Conservation (phyloP, 1,140 invertebrate species). For the Scaptomyza hsui region DNA sequence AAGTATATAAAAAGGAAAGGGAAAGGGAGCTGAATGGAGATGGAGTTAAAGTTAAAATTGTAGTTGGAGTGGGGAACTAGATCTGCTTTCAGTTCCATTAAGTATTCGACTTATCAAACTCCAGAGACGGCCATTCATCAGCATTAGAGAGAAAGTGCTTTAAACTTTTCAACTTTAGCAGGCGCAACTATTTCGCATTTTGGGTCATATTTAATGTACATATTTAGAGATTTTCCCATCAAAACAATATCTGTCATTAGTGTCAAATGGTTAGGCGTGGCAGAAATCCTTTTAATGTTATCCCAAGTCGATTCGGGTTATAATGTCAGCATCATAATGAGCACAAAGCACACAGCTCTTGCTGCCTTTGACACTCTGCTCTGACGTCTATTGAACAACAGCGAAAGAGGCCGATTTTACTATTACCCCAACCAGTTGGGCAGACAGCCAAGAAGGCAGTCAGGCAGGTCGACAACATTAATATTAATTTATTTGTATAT, state of each 20-base stretch:
- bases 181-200: conserved; percentile 47
- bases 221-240: conserved; percentile 25
- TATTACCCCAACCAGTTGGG: neutral
- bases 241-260: conserved; percentile 69
- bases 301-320: conserved; percentile 64
- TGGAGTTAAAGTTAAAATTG: neutral
- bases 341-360: conserved; percentile 18
- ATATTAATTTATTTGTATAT: conserved; percentile 68
- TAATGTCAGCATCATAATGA: conserved; percentile 46
- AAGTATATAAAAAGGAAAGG: neutral
- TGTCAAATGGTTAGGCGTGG: conserved; percentile 50
- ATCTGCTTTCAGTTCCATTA: conserved; percentile 63
- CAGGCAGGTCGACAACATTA: conserved; percentile 48
- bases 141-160: conserved; percentile 31
- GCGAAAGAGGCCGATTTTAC: neutral
- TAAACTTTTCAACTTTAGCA: conserved; percentile 47
- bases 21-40: conserved; percentile 5
- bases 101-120: conserved; percentile 45
- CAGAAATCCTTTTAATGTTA: conserved; percentile 63
- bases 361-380: neutral
- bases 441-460: neutral
- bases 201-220: conserved; percentile 56
- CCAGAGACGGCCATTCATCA: conserved; percentile 32
- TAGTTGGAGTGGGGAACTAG: conserved; percentile 23
- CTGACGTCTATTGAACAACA: conserved; percentile 35